These are phyloP conservation scores for Delichon dasypus DNA, from an alignment of 2,797 vertebrate species.

Conservation along the genomic window DNA sequence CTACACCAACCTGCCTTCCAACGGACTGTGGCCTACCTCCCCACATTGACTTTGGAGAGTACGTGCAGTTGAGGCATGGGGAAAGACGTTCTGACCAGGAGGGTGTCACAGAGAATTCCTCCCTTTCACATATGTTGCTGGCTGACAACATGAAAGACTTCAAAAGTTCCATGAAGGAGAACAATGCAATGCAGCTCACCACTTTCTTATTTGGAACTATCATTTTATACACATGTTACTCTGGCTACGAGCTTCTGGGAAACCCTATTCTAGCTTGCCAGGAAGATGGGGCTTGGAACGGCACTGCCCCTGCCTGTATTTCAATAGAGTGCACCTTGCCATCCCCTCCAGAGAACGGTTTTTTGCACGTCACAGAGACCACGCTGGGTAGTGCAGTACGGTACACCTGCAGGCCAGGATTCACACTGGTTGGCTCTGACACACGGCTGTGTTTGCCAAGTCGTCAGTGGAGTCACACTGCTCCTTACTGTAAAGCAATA, in stretches of 20 bases:
- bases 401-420: conserved; percentile 87
- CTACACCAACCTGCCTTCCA: conserved; percentile 84
- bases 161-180: conserved; percentile 22
- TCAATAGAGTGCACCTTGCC: conserved; percentile 86
- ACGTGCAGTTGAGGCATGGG: conserved; percentile 72
- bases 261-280: conserved; percentile 82
- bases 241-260: conserved; percentile 86
- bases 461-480: conserved; percentile 82
- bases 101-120: conserved; percentile 26
- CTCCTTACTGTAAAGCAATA: conserved; percentile 81
- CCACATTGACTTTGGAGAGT: conserved; percentile 96
- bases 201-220: conserved; percentile 86
- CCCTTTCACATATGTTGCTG: background rate
- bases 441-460: conserved; percentile 85
- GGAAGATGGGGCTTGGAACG: conserved; percentile 93
- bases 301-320: conserved; percentile 87
- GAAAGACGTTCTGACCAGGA: conserved; percentile 56
- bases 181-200: conserved; percentile 68
- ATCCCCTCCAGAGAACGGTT: conserved; percentile 81
- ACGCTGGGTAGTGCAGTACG: conserved; percentile 79
- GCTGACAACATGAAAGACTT: conserved; percentile 14
- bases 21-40: conserved; percentile 95
- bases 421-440: conserved; percentile 81
- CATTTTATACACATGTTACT: conserved; percentile 86
- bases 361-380: conserved; percentile 82